phyloP scores from a whole-genome alignment of 2,888 invertebrate species.

The Sicus ferrugineus region DNA sequence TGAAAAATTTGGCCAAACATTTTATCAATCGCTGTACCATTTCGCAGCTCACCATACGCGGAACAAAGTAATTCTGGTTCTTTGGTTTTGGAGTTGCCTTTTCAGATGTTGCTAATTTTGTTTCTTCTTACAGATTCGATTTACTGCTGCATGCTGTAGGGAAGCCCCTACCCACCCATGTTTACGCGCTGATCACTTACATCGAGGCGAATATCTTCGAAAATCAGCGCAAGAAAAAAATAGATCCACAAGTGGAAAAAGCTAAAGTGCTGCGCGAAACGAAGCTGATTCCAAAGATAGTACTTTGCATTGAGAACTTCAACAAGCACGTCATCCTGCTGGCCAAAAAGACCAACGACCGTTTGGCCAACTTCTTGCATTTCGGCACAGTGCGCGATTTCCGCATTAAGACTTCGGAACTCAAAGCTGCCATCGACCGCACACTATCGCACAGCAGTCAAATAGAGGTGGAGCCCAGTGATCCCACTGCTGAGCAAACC shows the following conservation, averaged over 20 bases:
- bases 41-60: conserved; percentile 49
- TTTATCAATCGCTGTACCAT: conserved; percentile 66
- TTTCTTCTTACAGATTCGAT: conserved; percentile 64
- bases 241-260: conserved; percentile 63
- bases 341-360: conserved; percentile 68
- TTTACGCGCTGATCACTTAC: conserved; percentile 68
- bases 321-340: conserved; percentile 69
- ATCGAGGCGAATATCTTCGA: conserved; percentile 66
- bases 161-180: conserved; percentile 67
- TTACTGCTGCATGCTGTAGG: conserved; percentile 67
- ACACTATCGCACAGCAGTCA: conserved; percentile 54
- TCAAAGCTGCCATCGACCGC: conserved; percentile 68
- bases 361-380: conserved; percentile 67
- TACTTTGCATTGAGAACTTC: conserved; percentile 72
- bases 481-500: conserved; percentile 34
- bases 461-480: conserved; percentile 50
- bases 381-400: conserved; percentile 72
- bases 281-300: conserved; percentile 70
- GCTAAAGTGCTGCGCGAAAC: conserved; percentile 70
- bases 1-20: conserved; percentile 70
- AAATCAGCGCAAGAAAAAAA: conserved; percentile 49
- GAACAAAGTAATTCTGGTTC: conserved; percentile 49
- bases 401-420: conserved; percentile 66
- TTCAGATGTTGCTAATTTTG: not conserved
- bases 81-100: not conserved